Base-by-base conservation (phyloP, 2,888 invertebrate genomes). In the Maniola hyperantus region DNA sequence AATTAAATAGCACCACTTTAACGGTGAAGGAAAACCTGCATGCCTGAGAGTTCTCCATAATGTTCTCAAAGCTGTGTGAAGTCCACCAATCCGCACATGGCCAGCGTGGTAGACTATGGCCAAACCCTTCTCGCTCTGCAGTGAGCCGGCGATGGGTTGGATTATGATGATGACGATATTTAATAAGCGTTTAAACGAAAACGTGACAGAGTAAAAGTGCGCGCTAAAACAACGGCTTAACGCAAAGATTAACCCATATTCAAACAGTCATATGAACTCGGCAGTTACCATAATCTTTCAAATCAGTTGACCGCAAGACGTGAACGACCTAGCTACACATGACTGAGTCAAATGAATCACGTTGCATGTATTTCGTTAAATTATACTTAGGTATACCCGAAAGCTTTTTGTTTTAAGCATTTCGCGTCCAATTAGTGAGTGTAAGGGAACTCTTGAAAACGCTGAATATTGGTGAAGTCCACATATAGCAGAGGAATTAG, bases 291-390 rank as follows among this genome's bases (percentile, higher is more conserved):
- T 67, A 65, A 71, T 71, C 71, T 67, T 10, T 42, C 62, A 69
- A 66, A 74, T 74, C 70, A 59, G 68, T 72, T 75, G 80, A 83
- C 80, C 81, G 77, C 82, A 79, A 80, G 76, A 76, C 81, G 82
- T 81, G 81, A 81, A 77, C 71, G 77, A 75, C 75, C 75, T 73
- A 76, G 73, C 72, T 66, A 67, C 68, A 71, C 71, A 70, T 70
- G 72, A 71, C 66, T 69, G 66, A 69, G 64, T 64, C 67, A 72
- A 69, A 68, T 70, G 71, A 73, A 72, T 73, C 73, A 74, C 72
- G 70, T 72, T 67, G 70, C 72, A 72, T 67, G 69, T 63, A 71
- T 65, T 73, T 70, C 69, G 65, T 68, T 68, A 68, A 71, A 66
- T 68, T 70, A 67, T 55, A 67, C 65, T 72, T 66, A n/a, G n/a